Conservation (phyloP, 1,140 invertebrate genomes). For the Drosophila sp. region DNA sequence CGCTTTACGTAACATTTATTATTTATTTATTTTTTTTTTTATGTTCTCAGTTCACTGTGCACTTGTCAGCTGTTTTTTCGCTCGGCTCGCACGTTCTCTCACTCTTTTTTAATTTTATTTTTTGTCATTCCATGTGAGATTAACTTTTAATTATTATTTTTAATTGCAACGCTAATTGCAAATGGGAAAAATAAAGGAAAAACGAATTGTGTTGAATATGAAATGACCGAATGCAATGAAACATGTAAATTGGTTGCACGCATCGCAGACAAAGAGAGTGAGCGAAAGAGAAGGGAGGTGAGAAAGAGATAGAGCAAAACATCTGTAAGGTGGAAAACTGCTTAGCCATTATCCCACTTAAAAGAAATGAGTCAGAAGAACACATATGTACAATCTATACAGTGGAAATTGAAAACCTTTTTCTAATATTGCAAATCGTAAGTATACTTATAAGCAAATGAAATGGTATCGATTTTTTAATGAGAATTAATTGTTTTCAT, state of each 20-base stretch:
- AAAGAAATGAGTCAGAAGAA: slow-evolving; percentile 15
- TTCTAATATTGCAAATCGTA: neutral
- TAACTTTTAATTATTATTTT: slow-evolving; percentile 72
- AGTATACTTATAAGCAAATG: slow-evolving; percentile 5
- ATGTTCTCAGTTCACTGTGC: slow-evolving; percentile 24
- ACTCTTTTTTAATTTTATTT: slow-evolving; percentile 5
- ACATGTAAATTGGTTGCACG: slow-evolving; percentile 61
- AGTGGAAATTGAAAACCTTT: slow-evolving; percentile 1
- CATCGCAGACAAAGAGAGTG: slow-evolving; percentile 16
- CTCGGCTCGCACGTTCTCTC: neutral
- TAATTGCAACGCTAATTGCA: slow-evolving; percentile 72
- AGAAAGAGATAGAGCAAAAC: slow-evolving; percentile 8
- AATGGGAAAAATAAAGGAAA: slow-evolving; percentile 30
- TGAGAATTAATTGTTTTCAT: slow-evolving; percentile 12
- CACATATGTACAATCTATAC: neutral
- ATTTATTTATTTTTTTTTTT: slow-evolving; percentile 21
- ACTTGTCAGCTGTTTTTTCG: slow-evolving; percentile 69
- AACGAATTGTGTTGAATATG: slow-evolving; percentile 22
- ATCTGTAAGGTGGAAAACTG: slow-evolving; percentile 30
- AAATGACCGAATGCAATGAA: slow-evolving; percentile 47
- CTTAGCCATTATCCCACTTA: slow-evolving; percentile 12
- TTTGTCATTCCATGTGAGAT: slow-evolving; percentile 21
- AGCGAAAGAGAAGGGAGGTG: neutral
- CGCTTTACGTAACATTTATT: slow-evolving; percentile 63
- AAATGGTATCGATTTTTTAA: slow-evolving; percentile 12